Conservation (phyloP, 2,888 invertebrate genomes). For the Fragum sueziense region DNA sequence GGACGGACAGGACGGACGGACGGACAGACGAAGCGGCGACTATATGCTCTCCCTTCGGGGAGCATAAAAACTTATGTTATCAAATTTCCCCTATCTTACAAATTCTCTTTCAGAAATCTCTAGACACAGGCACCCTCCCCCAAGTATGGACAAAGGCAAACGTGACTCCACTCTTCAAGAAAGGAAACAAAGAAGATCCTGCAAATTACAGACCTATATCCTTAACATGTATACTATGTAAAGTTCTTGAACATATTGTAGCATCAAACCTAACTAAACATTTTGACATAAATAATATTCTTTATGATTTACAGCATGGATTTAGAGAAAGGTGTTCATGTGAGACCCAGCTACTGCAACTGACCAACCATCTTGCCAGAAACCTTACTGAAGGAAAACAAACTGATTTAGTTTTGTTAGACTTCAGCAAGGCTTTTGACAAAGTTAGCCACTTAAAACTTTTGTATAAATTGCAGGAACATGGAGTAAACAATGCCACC, state of each 20-base stretch:
- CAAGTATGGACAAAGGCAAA: too few species aligned
- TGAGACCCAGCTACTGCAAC: conserved; percentile 24
- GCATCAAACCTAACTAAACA: conserved; percentile 22
- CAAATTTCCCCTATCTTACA: too few species aligned
- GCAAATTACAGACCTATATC: conserved; percentile 27
- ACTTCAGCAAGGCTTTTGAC: conserved; percentile 36
- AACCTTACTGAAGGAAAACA: conserved; percentile 25
- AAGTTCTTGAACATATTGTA: conserved; percentile 30
- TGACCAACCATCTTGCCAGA: conserved; percentile 28
- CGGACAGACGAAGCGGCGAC: too few species aligned
- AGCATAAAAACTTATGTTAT: too few species aligned
- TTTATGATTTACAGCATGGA: conserved; percentile 36
- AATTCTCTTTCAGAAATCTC: too few species aligned
- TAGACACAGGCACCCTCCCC: too few species aligned
- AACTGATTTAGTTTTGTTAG: conserved; percentile 35
- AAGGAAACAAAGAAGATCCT: conserved; percentile 5
- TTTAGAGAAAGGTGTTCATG: conserved; percentile 27
- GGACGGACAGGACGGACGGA: too few species aligned
- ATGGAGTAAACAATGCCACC: conserved; percentile 20
- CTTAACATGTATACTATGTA: conserved; percentile 28
- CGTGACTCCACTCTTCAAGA: too few species aligned
- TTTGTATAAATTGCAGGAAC: conserved; percentile 14
- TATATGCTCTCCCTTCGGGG: too few species aligned
- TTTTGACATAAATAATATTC: conserved; percentile 17
- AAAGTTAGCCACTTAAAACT: conserved; percentile 36